Base-by-base conservation (phyloP, 2,113 vertebrate genomes). In the Pardalotus punctatus region DNA sequence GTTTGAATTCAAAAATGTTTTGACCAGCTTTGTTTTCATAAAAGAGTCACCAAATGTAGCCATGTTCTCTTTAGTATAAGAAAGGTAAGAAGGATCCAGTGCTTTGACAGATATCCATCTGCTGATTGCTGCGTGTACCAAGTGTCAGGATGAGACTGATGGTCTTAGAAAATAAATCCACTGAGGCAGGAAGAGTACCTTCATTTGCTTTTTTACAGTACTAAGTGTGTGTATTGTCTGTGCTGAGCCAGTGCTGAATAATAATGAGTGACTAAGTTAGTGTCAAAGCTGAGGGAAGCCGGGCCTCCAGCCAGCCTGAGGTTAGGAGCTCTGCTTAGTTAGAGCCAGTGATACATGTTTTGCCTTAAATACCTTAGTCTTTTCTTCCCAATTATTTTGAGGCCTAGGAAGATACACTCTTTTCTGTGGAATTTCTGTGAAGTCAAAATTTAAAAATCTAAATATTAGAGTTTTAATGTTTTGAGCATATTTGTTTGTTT, bases 1-100 rank as follows among this genome's bases (percentile, higher is more conserved):
- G 58, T 81, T 91, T 50, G 76, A 71, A 71, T 88, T 95, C 54
- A 73, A 58, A 58, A 86, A 86, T 86, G 72, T 91, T 96, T 95
- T 86, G 83, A 83, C 76, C 36, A 18, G n/a, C 85, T 86, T 95
- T 81, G 64, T 88, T 92, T 94, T 72, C 66, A 36, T 54, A 33
- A 50, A 28, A 48, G 48, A 88, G 36, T 77, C 80, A 25, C 86
- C 53, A 56, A 89, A 74, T 64, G 48, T 15, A 88, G 22, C 42
- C 51, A 35, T 81, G 42, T 50, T 86, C 62, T 80, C 50, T 72
- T 64, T 15, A 57, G 47, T 51, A 3, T 48, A 56, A 71, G 60
- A 70, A 77, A 86, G 36, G 51, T 65, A 48, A 48, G 70, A 83
- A 86, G 40, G 81, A 42, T 36, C 67, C 42, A 14, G 45, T 54